Evolutionary conservation across 2,113 vertebrate species (phyloP), one percentile per base, ranked within the genome.

Genomic region (Orientallactaga bullata): DNA sequence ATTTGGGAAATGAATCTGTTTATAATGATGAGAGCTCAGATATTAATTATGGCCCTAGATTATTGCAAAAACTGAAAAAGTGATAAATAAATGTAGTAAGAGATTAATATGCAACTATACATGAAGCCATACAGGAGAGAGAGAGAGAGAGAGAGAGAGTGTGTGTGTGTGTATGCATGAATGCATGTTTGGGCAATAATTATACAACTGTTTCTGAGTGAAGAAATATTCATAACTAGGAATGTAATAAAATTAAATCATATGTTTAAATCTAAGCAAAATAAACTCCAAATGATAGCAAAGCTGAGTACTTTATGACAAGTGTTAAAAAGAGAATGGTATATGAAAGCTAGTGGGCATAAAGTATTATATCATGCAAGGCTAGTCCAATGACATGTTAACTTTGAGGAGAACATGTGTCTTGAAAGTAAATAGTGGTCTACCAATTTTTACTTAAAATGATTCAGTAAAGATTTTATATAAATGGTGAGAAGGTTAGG

Each of bases 1-100:
- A 37, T 24, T 79, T 93, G 95, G 51, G 6, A 20, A 90, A 61
- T 85, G 3, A 35, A 72, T 93, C 82, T 86, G 74, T 78, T 74
- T 58, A 32, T 74, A 88, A 61, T 71, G 0, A 2, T 61, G 83
- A 71, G 35, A 90, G 17, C 1, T 15, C 18, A 90, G 15, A 6
- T 85, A 37, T 85, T 89, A 69, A 91, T 83, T 85, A 86, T 83
- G 4, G 2, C 15, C 15, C 2, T 60, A 78, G 8, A 1, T 86
- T 58, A 78, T 92, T 77, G 4, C 55, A 89, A 79, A 89, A 83
- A 58, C 61, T 94, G 15, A 87, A 20, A 83, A 71, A 68, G 0
- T 7, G 11, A 17, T 42, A 88, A 76, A 74, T 24, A 79, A 58
- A 9, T 73, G 1, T 11, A 93, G 47, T 85, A 72, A 80, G 65